phyloP scores from a whole-genome alignment of 2,797 vertebrate genomes.

The Malacoraja senta region DNA sequence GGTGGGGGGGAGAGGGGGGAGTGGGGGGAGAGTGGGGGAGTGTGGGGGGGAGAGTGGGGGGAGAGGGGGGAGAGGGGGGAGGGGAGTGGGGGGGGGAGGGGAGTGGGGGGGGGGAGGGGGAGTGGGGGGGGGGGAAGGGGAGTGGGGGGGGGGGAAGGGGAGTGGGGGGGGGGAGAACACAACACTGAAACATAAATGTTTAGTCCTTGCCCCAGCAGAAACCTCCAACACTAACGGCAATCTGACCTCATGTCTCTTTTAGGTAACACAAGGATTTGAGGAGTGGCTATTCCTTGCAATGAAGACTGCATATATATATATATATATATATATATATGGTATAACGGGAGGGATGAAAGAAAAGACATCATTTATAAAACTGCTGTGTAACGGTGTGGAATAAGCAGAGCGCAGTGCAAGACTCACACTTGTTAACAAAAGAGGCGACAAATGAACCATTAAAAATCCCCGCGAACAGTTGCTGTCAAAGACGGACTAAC shows the following conservation, averaged over 20 bases:
- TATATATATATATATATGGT: too few relatives aligned
- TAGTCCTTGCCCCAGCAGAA: neutral
- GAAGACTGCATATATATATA: too few relatives aligned
- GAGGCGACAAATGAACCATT: neutral
- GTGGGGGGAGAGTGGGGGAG: too few relatives aligned
- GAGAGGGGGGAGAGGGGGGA: too few relatives aligned
- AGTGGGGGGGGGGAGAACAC: too few relatives aligned
- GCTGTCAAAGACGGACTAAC: neutral
- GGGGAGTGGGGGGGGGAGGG: too few relatives aligned
- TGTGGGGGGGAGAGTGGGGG: too few relatives aligned
- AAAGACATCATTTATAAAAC: neutral
- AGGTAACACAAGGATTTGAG: slow-evolving; percentile 4
- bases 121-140: too few relatives aligned
- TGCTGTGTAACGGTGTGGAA: neutral
- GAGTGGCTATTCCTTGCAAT: neutral
- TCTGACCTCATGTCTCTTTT: neutral
- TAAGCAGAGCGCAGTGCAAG: too few relatives aligned
- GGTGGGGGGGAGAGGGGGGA: too few relatives aligned
- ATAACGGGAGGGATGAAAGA: slow-evolving; percentile 1
- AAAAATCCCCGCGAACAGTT: neutral
- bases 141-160: too few relatives aligned
- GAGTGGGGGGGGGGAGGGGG: too few relatives aligned
- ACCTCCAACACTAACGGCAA: neutral
- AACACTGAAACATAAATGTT: neutral
- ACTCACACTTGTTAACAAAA: slow-evolving; percentile 17